Evolutionary conservation across 2,797 vertebrate species (phyloP).

Genomic region (Pristis pectinata): DNA sequence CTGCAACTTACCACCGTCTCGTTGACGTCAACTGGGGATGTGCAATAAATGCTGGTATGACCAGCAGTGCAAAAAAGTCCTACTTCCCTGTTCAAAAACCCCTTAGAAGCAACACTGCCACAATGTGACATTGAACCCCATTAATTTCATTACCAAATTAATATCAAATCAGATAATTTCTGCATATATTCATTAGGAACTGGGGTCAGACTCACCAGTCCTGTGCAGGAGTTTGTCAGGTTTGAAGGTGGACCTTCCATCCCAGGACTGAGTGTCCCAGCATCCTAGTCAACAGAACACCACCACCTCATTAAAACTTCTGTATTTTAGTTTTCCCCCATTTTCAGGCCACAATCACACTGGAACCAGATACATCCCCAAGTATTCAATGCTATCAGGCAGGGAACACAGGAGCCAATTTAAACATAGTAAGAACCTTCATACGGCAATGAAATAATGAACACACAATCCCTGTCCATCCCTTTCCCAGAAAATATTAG

Average conservation of each 20-base stretch:
- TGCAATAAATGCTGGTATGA: too few relatives aligned
- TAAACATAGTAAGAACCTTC: background rate
- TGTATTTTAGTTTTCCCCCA: too few relatives aligned
- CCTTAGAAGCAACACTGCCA: background rate
- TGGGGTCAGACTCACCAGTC: background rate
- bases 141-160: background rate
- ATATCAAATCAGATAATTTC: background rate
- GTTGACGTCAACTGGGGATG: too few relatives aligned
- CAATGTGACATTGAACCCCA: background rate
- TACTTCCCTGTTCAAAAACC: background rate
- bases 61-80: too few relatives aligned
- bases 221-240: too few relatives aligned
- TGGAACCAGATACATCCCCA: too few relatives aligned
- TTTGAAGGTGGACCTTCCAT: too few relatives aligned
- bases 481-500: background rate
- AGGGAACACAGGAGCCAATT: background rate
- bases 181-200: background rate
- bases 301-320: too few relatives aligned
- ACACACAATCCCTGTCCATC: background rate
- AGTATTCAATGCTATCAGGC: background rate
- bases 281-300: too few relatives aligned
- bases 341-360: too few relatives aligned
- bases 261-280: too few relatives aligned
- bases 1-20: too few relatives aligned
- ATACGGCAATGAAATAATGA: background rate